Conservation (phyloP, 1,140 invertebrate genomes). For the Lutraria rhynchaena region DNA sequence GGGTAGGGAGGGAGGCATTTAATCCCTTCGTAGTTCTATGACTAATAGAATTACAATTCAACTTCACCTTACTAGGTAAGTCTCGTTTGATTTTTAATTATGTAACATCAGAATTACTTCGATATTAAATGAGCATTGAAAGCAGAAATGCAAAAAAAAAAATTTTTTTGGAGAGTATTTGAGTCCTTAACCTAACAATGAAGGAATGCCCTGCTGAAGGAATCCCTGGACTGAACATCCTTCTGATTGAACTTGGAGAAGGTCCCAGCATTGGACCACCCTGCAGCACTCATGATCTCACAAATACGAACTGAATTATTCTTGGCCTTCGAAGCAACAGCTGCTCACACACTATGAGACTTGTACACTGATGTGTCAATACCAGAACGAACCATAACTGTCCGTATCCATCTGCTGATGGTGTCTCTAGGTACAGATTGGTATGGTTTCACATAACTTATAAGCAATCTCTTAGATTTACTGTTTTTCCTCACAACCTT, state of each 20-base stretch:
- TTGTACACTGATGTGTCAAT: background rate
- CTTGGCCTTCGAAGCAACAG: constrained; percentile 6
- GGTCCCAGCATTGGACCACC: constrained; percentile 42
- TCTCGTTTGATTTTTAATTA: background rate
- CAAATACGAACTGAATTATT: constrained; percentile 19
- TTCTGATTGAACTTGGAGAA: constrained; percentile 58
- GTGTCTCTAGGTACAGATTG: constrained; percentile 35
- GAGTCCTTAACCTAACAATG: background rate
- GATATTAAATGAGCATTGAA: constrained; percentile 24
- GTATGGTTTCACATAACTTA: constrained; percentile 37
- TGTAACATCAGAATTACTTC: no score
- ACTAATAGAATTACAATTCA: constrained; percentile 12
- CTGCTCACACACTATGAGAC: background rate
- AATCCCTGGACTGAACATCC: background rate
- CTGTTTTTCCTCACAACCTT: background rate
- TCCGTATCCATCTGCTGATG: constrained; percentile 49
- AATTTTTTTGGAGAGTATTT: no score
- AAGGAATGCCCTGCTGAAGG: background rate
- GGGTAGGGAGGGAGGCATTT: constrained; percentile 51
- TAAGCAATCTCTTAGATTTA: constrained; percentile 24
- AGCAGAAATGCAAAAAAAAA: constrained; percentile 5
- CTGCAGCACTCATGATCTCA: constrained; percentile 51
- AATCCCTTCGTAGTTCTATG: background rate
- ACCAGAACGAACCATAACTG: background rate
- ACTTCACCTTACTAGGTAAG: background rate